A percentile compares a stretch with the other conserved stretches of the same genome.
Evolutionary conservation across 2,797 vertebrate species (phyloP).

Genomic region (Delichon dasypus): DNA sequence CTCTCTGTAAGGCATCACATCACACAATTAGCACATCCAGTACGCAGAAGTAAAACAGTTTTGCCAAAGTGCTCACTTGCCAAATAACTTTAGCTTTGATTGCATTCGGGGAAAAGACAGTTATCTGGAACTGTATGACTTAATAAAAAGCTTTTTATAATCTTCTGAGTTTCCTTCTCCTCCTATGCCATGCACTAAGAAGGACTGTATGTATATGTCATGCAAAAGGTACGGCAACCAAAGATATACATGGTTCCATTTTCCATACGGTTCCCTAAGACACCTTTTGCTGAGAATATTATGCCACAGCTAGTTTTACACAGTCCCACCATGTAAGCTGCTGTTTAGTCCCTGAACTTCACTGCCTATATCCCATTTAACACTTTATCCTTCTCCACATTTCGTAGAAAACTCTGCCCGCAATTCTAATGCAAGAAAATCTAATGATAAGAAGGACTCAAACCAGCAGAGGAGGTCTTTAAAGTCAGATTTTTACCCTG

Average conservation of each 20-base stretch:
- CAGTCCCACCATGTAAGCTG: not conserved
- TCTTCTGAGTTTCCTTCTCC: not conserved
- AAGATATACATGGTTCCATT: not conserved
- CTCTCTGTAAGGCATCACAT: not conserved
- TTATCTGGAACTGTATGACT: not conserved
- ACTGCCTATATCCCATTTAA: not conserved
- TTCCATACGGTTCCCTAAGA: not conserved
- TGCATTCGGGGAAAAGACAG: not conserved
- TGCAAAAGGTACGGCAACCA: not conserved
- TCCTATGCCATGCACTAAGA: not conserved
- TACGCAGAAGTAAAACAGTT: not conserved
- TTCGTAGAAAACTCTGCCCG: not conserved
- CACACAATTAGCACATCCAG: not conserved
- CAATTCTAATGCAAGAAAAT: rapidly evolving
- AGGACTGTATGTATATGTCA: not conserved
- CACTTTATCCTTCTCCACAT: not conserved
- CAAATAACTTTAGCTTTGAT: not conserved
- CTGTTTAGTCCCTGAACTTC: not conserved
- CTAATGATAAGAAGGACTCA: rapidly evolving
- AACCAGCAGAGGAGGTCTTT: not conserved
- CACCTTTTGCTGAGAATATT: not conserved
- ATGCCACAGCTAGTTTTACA: not conserved
- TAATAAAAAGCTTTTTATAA: not conserved
- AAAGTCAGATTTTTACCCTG: not conserved
- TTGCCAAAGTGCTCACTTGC: not conserved